Evolutionary conservation across 2,797 vertebrate species (phyloP).

Genomic region (Thripadectes ignobilis): DNA sequence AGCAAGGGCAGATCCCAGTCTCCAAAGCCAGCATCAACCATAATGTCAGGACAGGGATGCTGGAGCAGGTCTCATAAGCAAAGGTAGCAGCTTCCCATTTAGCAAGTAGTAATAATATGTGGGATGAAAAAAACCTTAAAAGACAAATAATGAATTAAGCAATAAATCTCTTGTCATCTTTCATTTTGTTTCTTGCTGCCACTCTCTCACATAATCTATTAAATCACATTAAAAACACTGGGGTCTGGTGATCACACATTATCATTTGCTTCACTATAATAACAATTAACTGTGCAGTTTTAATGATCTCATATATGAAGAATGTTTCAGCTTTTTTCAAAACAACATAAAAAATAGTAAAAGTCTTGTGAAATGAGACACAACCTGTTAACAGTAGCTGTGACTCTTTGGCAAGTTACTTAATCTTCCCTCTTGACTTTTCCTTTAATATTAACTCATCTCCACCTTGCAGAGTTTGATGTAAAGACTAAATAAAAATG

Average conservation of each 20-base stretch:
- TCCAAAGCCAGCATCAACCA: not conserved
- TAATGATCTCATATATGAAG: not conserved
- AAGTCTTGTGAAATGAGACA: not conserved
- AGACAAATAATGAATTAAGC: not conserved
- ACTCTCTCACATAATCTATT: not conserved
- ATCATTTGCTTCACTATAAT: not conserved
- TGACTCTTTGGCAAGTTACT: not conserved
- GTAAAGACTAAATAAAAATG: not conserved
- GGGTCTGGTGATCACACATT: not conserved
- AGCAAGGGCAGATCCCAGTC: not conserved
- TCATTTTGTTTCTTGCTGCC: not conserved
- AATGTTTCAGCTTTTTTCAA: not conserved
- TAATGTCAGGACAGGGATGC: not conserved
- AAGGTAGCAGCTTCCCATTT: not conserved
- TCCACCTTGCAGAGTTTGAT: not conserved
- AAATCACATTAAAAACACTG: not conserved
- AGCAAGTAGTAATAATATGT: not conserved
- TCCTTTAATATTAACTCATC: not conserved
- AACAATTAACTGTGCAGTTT: not conserved
- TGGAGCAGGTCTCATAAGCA: not conserved
- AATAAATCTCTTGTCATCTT: not conserved
- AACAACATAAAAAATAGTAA: not conserved
- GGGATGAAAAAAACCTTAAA: not conserved
- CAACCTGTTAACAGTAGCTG: not conserved
- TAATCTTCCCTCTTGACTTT: not conserved